Evolutionary conservation across 2,888 invertebrate species (phyloP).

Genomic region (Andrena hattorfiana): DNA sequence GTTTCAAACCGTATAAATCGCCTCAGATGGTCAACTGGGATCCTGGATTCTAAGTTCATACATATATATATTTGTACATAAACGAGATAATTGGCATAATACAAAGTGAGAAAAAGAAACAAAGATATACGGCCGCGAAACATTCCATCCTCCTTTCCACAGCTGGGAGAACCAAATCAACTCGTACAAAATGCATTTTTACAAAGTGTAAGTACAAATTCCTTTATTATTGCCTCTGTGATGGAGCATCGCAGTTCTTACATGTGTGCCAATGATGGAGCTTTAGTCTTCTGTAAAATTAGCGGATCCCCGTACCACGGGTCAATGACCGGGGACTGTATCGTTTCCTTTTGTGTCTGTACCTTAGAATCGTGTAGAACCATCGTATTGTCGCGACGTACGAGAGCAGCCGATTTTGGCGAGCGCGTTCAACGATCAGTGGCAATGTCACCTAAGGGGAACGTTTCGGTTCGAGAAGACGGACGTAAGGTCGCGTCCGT

Average conservation of each 20-base stretch:
- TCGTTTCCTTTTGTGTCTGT: neutral
- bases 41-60: conserved; percentile 89
- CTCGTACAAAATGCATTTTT: conserved; percentile 54
- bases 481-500: neutral
- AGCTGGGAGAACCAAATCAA: conserved; percentile 33
- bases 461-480: neutral
- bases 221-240: conserved; percentile 75
- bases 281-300: conserved; percentile 7
- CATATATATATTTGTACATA: conserved; percentile 22
- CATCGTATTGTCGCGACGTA: neutral
- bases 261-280: conserved; percentile 30
- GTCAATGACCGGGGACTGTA: neutral
- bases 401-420: conserved; percentile 9
- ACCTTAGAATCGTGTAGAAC: neutral
- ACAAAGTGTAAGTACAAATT: conserved; percentile 80
- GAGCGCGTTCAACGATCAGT: neutral
- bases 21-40: conserved; percentile 92
- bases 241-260: conserved; percentile 36
- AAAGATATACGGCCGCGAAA: conserved; percentile 8
- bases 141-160: conserved; percentile 2
- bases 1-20: conserved; percentile 90
- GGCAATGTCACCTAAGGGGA: conserved; percentile 4
- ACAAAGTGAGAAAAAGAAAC: conserved; percentile 23
- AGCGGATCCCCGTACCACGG: neutral
- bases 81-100: conserved; percentile 3